Conservation (phyloP, 2,113 vertebrate genomes). For the Neotragus pygmaeus region DNA sequence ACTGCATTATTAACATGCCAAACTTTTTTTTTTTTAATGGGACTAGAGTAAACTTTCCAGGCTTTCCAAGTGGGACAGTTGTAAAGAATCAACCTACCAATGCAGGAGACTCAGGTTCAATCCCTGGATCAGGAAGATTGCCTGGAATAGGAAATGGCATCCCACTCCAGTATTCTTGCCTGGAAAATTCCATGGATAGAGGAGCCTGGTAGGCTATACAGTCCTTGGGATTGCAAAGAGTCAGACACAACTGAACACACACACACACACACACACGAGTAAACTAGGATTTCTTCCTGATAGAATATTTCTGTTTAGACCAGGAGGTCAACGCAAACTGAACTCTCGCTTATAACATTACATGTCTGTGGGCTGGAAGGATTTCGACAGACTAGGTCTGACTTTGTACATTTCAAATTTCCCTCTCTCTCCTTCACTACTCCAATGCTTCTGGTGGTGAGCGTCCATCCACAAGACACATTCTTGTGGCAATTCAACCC, state of each 20-base stretch:
- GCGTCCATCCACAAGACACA: background rate
- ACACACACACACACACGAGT: background rate
- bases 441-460: background rate
- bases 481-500: background rate
- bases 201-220: background rate
- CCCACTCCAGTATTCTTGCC: background rate
- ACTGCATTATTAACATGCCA: background rate
- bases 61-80: background rate
- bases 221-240: background rate
- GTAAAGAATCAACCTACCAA: background rate
- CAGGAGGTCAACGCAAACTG: background rate
- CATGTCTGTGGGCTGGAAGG: background rate
- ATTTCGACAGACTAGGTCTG: background rate
- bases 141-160: background rate
- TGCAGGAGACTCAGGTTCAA: background rate
- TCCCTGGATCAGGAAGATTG: background rate
- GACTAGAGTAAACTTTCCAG: background rate
- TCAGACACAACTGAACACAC: background rate
- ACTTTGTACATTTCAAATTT: background rate
- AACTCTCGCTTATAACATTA: background rate
- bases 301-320: background rate
- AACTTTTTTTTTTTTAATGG: background rate
- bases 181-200: background rate
- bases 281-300: background rate
- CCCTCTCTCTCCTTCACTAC: background rate